Evolutionary conservation across 2,797 vertebrate species (phyloP).

Genomic region (Tolypeutes matacus): DNA sequence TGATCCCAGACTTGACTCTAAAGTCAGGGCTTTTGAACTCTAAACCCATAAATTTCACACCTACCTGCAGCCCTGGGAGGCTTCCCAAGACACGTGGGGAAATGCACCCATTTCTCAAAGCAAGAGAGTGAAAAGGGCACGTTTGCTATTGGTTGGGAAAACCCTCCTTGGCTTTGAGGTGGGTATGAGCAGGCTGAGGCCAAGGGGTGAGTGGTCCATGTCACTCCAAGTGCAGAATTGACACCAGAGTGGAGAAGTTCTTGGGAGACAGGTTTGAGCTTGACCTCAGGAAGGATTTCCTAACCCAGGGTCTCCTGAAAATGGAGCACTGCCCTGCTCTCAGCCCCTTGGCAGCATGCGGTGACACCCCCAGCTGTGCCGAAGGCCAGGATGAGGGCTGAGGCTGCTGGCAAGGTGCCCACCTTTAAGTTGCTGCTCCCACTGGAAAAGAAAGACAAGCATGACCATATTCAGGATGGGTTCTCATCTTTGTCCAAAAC

Average conservation of each 20-base stretch:
- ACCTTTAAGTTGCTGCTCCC: neutral
- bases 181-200: accelerated
- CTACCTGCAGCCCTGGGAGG: neutral
- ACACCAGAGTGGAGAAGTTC: neutral
- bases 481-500: neutral
- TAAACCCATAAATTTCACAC: neutral
- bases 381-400: accelerated
- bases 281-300: neutral
- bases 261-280: neutral
- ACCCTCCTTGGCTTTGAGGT: accelerated
- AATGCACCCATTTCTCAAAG: neutral
- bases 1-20: neutral
- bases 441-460: neutral
- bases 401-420: neutral
- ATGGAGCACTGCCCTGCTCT: accelerated
- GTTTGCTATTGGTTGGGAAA: neutral
- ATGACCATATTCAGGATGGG: accelerated
- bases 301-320: neutral
- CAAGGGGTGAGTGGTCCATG: accelerated
- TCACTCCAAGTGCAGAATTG: neutral
- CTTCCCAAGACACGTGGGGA: neutral
- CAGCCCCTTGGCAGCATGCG: neutral
- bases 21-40: neutral
- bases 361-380: neutral
- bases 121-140: neutral